Evolutionary conservation across 2,113 vertebrate species (phyloP), one percentile per base, ranked within the genome.

Genomic region (Lipotes vexillifer): DNA sequence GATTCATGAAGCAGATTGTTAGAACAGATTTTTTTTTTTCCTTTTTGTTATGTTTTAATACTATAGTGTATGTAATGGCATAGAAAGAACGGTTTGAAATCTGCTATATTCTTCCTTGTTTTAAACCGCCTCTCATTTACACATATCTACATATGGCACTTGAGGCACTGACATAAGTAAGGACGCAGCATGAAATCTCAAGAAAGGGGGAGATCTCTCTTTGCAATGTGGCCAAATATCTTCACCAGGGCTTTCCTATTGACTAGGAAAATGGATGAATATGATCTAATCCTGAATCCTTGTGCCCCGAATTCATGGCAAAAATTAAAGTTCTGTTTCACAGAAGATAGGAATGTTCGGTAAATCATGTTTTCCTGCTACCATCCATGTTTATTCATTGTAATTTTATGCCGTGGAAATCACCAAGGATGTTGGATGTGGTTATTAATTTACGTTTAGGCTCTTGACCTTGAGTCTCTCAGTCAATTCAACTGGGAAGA

Each of bases 21-120:
- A 92, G 94, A 97, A 94, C 97, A 97, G 97, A 97, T 82, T 96
- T 97, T 98, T 97, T 96, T 91, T 97, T 98, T 98, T 98, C 98
- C 95, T 97, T 98, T 98, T 97, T 97, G 93, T 97, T 96, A 95
- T 97, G 96, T 98, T 97, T 96, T 97, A 98, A 97, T 97, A 96
- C 92, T 96, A 97, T 96, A 92, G 90, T 93, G 36, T 88, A 78
- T 46, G 85, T 44, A 92, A 96, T 91, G 95, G 95, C 96, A 97
- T 94, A 66, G 97, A 97, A 97, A 96, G 97, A 97, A 97, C 93
- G 38, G 88, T 52, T 93, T 78, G 84, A 97, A 98, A 97, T 95
- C 96, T 98, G 97, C 97, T 96, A 17, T 85, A 36, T 38, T 93
- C 88, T 91, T 93, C 82, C 92, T 92, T 85, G 92, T 94, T 97